These are phyloP conservation scores for Salticus scenicus DNA, from an alignment of 2,888 invertebrate species.

Conservation along the genomic window DNA sequence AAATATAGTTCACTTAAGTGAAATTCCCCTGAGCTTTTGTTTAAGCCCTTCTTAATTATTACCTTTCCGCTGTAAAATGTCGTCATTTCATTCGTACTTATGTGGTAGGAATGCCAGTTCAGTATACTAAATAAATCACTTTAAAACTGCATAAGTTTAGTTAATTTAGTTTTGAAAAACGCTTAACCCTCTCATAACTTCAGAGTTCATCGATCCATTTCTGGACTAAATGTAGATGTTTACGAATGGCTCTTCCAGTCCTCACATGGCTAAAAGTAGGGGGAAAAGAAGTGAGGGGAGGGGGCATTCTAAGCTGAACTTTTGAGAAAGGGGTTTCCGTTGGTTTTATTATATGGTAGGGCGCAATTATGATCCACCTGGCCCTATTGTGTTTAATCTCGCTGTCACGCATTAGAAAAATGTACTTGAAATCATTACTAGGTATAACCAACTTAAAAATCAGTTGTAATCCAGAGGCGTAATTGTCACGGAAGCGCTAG, in stretches of 20 bases:
- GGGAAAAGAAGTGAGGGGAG: too few relatives aligned
- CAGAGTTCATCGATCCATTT: conserved; percentile 31
- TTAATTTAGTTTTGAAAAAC: not conserved
- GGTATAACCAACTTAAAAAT: too few relatives aligned
- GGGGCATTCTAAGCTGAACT: not conserved
- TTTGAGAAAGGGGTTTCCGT: not conserved
- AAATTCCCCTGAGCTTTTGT: too few relatives aligned
- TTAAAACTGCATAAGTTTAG: too few relatives aligned
- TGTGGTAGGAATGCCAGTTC: too few relatives aligned
- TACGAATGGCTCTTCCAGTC: not conserved
- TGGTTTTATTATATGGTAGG: not conserved
- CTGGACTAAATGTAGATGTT: not conserved
- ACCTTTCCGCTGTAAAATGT: too few relatives aligned
- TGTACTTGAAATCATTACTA: not conserved
- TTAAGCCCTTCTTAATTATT: too few relatives aligned
- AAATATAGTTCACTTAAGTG: too few relatives aligned
- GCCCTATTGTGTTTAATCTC: not conserved
- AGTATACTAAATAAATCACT: too few relatives aligned
- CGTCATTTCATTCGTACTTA: too few relatives aligned
- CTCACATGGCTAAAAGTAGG: not conserved
- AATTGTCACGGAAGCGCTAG: too few relatives aligned
- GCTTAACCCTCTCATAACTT: not conserved
- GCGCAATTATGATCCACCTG: not conserved
- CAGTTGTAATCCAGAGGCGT: too few relatives aligned
- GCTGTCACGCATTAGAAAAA: not conserved